Conservation (phyloP, 2,113 vertebrate species). For the Columba janthina region DNA sequence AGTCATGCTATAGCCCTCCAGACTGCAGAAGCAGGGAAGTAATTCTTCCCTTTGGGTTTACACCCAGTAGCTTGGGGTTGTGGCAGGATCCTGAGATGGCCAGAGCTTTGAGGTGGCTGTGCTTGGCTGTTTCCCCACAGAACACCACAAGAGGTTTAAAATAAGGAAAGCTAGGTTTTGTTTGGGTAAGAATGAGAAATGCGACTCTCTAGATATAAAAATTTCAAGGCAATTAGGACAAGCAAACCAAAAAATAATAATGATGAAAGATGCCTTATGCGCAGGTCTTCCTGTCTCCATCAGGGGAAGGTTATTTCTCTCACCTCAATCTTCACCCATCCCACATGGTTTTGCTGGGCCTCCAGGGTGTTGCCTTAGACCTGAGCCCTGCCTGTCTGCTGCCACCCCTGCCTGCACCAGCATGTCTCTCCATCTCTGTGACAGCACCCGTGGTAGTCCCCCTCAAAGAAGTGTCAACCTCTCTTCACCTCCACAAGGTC, state of each 20-base stretch:
- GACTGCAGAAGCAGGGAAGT: not conserved
- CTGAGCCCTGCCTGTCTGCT: fast-evolving
- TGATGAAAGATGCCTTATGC: fast-evolving
- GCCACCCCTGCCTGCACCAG: fast-evolving
- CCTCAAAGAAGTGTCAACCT: not conserved
- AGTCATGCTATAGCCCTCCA: not conserved
- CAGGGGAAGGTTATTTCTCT: fast-evolving
- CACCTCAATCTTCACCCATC: fast-evolving
- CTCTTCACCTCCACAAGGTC: not conserved
- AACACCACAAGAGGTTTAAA: not conserved
- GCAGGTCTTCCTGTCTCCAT: not conserved
- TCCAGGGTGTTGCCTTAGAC: not conserved
- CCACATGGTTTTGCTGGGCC: fast-evolving
- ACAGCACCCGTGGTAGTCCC: fast-evolving
- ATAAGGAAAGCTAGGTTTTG: not conserved
- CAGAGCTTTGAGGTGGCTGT: not conserved
- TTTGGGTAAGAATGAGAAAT: not conserved
- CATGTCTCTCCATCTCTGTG: fast-evolving
- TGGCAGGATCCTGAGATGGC: not conserved
- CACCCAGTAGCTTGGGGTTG: not conserved
- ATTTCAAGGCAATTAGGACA: not conserved
- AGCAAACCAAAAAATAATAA: not conserved
- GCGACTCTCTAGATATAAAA: not conserved
- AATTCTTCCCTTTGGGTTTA: not conserved
- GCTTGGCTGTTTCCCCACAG: not conserved